These are phyloP conservation scores for Pterocles burchelli DNA, from an alignment of 2,113 vertebrate species.

Conservation along the genomic window DNA sequence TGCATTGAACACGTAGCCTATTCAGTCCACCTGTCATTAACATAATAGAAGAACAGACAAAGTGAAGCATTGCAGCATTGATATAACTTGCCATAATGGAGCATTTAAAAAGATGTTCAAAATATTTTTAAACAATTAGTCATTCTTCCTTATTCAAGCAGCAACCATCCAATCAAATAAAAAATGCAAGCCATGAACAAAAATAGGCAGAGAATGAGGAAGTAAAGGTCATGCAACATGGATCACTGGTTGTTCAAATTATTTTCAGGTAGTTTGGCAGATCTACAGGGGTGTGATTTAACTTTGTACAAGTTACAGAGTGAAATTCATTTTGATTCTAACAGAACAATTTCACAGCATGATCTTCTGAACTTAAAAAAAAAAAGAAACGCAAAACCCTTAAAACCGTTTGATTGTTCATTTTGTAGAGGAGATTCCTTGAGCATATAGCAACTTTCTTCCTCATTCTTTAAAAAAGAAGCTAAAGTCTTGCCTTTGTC, in stretches of 20 bases:
- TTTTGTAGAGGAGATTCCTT: neutral
- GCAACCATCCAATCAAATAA: neutral
- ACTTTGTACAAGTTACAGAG: neutral
- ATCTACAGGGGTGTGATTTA: neutral
- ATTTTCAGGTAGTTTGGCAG: slow-evolving; percentile 17
- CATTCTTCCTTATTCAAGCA: slow-evolving; percentile 4
- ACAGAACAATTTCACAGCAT: neutral
- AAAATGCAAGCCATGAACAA: slow-evolving; percentile 4
- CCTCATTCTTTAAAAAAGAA: neutral
- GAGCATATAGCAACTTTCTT: neutral
- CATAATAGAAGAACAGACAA: neutral
- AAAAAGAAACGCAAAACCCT: neutral
- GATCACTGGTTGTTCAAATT: slow-evolving; percentile 38
- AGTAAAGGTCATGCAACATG: slow-evolving; percentile 14
- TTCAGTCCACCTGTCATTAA: neutral
- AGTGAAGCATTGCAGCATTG: neutral
- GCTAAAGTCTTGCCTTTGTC: neutral
- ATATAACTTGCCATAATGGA: neutral
- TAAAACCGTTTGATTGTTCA: neutral
- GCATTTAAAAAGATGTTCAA: neutral
- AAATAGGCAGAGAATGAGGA: neutral
- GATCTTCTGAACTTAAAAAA: neutral
- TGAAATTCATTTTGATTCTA: neutral
- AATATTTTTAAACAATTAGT: slow-evolving; percentile 40
- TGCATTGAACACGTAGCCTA: neutral